Evolutionary conservation across 2,797 vertebrate genomes (phyloP).

Genomic region (Sebastes goodei): DNA sequence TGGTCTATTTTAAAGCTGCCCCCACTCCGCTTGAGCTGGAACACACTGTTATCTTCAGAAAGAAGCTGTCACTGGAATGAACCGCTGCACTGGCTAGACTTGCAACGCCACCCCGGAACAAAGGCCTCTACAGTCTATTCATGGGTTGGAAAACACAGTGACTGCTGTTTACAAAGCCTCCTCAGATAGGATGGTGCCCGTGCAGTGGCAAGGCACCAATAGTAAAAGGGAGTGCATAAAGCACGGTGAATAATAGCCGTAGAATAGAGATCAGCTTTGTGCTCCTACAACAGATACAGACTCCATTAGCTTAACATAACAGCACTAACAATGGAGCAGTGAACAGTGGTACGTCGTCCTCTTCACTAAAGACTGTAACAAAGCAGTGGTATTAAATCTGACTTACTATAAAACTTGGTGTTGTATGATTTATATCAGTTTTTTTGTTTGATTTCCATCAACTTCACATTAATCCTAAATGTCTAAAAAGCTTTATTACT

Average conservation of each 20-base stretch:
- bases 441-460: not conserved
- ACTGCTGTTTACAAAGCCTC: conserved; percentile 45
- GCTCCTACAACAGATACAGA: conserved; percentile 37
- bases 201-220: conserved; percentile 57
- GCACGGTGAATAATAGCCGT: conserved; percentile 32
- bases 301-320: conserved; percentile 4
- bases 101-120: conserved; percentile 54
- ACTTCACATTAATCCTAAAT: not conserved
- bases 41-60: conserved; percentile 66
- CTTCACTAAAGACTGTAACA: not conserved
- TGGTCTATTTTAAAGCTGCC: conserved; percentile 61
- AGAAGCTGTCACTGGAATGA: conserved; percentile 61
- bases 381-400: not conserved
- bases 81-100: conserved; percentile 52
- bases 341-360: not conserved
- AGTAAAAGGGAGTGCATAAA: conserved; percentile 32
- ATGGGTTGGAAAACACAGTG: conserved; percentile 51
- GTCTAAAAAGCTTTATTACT: not conserved
- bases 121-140: conserved; percentile 69
- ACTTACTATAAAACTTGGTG: not conserved
- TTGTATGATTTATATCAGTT: not conserved
- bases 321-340: conserved; percentile 25
- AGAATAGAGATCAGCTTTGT: conserved; percentile 25
- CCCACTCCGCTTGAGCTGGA: conserved; percentile 45
- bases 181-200: conserved; percentile 26